Evolutionary conservation across 2,113 vertebrate species (phyloP).

Genomic region (Nycticryphes semicollaris): DNA sequence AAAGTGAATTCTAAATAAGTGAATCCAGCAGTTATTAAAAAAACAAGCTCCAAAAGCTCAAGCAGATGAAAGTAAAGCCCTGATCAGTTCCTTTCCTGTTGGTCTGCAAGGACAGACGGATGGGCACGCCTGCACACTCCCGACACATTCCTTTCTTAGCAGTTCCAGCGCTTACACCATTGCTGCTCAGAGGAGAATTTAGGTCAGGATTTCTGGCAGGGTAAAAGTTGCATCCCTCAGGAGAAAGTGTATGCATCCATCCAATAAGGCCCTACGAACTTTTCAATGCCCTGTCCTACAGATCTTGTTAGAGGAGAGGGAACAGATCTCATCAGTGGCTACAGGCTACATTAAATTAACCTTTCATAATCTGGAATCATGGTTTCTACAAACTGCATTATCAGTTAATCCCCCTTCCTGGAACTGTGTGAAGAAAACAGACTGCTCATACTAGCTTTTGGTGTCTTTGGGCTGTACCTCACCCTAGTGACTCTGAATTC

Average conservation of each 20-base stretch:
- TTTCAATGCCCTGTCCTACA: background rate
- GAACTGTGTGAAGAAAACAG: background rate
- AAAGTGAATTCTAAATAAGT: background rate
- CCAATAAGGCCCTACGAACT: background rate
- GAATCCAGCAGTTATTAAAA: background rate
- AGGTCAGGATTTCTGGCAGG: conserved; percentile 20
- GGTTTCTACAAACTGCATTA: background rate
- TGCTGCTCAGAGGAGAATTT: background rate
- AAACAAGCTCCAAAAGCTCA: background rate
- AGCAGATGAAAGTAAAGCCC: background rate
- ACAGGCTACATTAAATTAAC: background rate
- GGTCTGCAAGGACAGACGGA: background rate
- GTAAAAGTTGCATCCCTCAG: background rate
- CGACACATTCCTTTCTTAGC: background rate
- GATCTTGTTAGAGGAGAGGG: background rate
- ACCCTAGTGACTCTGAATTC: background rate
- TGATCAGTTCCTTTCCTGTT: background rate
- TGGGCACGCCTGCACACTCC: background rate
- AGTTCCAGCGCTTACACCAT: background rate
- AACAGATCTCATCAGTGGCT: background rate
- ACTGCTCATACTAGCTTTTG: background rate
- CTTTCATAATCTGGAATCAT: background rate
- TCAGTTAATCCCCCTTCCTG: background rate
- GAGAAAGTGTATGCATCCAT: background rate
- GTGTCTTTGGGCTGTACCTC: background rate